A percentile compares a stretch with the other conserved stretches of the same genome.
Evolutionary conservation across 1,140 invertebrate genomes (phyloP).

Genomic region (Macrostomum lignano): DNA sequence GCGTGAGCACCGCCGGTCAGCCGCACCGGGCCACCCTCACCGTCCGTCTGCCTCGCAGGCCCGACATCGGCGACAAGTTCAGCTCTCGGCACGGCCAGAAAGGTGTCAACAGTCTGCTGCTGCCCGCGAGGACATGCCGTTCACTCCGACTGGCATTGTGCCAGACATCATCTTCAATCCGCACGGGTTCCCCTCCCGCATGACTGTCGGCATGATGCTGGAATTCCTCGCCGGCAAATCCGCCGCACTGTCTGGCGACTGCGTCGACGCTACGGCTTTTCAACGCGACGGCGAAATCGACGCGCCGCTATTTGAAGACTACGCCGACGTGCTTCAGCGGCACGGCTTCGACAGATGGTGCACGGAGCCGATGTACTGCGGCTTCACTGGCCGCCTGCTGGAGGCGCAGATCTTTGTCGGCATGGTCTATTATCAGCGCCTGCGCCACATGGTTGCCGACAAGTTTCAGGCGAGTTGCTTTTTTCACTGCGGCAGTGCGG

Average conservation of each 20-base stretch:
- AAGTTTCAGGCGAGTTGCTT: constrained; percentile 54
- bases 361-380: constrained; percentile 74
- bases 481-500: too few relatives aligned
- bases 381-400: constrained; percentile 55
- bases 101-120: constrained; percentile 54
- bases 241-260: constrained; percentile 56
- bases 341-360: constrained; percentile 76
- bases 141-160: constrained; percentile 71
- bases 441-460: constrained; percentile 91
- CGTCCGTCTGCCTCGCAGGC: constrained; percentile 29
- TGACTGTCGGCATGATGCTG: constrained; percentile 99
- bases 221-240: constrained; percentile 93
- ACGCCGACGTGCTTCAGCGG: background rate
- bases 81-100: constrained; percentile 90
- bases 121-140: constrained; percentile 75
- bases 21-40: background rate
- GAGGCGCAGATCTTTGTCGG: constrained; percentile 80
- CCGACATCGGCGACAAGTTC: constrained; percentile 90
- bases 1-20: background rate
- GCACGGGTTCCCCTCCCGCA: constrained; percentile 87
- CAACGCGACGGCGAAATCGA: constrained; percentile 33
- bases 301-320: constrained; percentile 4
- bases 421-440: constrained; percentile 77
- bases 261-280: constrained; percentile 84
- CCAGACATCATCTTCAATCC: constrained; percentile 91